Base-by-base conservation (phyloP, 2,888 invertebrate genomes). In the Zootermopsis nevadensis region DNA sequence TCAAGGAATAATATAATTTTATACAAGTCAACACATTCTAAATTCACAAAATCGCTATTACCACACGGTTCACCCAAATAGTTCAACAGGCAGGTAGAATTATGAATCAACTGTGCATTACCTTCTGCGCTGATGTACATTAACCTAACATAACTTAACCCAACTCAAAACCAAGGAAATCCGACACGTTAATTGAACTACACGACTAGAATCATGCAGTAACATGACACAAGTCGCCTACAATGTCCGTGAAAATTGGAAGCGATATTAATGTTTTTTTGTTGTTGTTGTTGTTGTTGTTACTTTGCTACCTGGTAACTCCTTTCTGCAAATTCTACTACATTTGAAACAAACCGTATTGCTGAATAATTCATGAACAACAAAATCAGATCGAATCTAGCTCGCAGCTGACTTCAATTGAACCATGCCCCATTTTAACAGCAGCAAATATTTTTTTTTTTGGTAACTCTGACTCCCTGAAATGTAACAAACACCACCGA, bases 311-410 rank as follows among this genome's bases (percentile, higher is more conserved):
- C 60, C 60, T n/a, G n/a, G n/a, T 60, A 27, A 60, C 30, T 19
- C 69, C 24, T 69, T 33, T 31, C 15, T 69, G 69, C 69, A 69
- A 69, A 69, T 69, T 31, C 69, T 12, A 69, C 69, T 33, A 69
- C 33, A 69, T 69, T 69, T 33, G 31, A 33, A 69, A 69, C 31
- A 69, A 33, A 27, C 10, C 69, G 33, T 33, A 31, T 10, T 33
- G 12, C 33, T 69, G 69, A 69, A 69, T 69, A 69, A 69, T 69
- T 69, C 69, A 69, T 69, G 69, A 69, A 69, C 60, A 60, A 27
- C 60, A 60, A 60, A 60, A 27, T 27, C 60, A 69, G 33, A 22
- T 6, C 31, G 33, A 33, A 33, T 22, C 33, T 69, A 69, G 69
- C 69, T 69, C 31, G 33, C 69, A 69, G 69, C 69, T 69, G 33